A percentile compares a stretch with the other conserved stretches of the same genome.
Conservation (phyloP, 1,140 invertebrate genomes). For the Holotrichia oblita region DNA sequence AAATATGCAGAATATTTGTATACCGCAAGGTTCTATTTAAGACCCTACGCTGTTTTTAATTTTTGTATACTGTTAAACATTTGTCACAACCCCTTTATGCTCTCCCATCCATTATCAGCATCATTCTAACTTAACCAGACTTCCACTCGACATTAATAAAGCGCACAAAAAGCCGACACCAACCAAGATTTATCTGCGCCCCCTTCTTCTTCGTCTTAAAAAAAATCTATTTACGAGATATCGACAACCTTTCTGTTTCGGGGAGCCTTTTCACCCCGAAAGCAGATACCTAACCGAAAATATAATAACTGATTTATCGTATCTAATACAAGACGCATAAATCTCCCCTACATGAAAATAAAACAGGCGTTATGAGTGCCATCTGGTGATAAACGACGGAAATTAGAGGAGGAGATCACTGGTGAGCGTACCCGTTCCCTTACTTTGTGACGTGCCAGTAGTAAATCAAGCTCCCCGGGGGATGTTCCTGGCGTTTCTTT, state of each 20-base stretch:
- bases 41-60: no score
- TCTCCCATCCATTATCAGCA: no score
- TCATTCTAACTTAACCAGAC: no score
- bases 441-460: not conserved
- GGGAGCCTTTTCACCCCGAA: not conserved
- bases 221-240: not conserved
- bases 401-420: not conserved
- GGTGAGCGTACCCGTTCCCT: not conserved
- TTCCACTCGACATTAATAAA: no score
- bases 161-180: no score
- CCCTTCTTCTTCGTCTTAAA: no score
- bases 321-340: not conserved
- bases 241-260: not conserved
- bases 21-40: no score
- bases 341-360: not conserved
- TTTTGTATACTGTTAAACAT: no score
- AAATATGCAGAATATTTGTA: no score
- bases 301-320: not conserved
- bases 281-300: not conserved
- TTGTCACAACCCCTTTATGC: no score
- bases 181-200: no score
- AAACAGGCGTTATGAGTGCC: constrained; percentile 6
- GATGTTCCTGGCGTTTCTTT: not conserved
- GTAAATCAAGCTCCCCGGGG: not conserved
- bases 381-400: constrained; percentile 15